phyloP scores from a whole-genome alignment of 2,888 invertebrate species.

The Odontocolon sp. region DNA sequence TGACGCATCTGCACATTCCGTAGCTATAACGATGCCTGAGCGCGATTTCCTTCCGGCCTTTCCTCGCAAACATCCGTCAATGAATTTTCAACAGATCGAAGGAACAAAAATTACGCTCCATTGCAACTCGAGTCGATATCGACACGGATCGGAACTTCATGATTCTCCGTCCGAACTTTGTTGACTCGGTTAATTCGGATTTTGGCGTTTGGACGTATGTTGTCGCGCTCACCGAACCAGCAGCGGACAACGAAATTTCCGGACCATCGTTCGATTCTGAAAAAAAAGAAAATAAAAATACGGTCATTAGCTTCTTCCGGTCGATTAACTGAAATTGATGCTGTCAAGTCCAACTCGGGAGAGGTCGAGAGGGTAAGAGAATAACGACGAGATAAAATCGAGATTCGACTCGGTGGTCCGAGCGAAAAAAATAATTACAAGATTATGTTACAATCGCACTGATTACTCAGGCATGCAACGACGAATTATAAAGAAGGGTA shows the following conservation, averaged over 20 bases:
- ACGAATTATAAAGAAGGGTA: too few relatives aligned
- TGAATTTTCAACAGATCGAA: neutral
- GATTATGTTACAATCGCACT: too few relatives aligned
- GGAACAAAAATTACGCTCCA: neutral
- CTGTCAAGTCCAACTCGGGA: too few relatives aligned
- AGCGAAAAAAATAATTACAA: too few relatives aligned
- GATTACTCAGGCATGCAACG: too few relatives aligned
- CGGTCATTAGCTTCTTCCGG: too few relatives aligned
- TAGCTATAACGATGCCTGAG: neutral
- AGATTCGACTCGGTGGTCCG: too few relatives aligned
- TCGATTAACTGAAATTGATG: too few relatives aligned
- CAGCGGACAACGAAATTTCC: neutral
- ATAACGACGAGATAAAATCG: too few relatives aligned
- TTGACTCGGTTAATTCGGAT: neutral
- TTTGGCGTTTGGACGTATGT: neutral
- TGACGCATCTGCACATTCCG: neutral
- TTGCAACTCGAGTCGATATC: neutral
- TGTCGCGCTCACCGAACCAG: neutral
- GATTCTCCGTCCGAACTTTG: neutral
- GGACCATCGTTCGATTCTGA: conserved; percentile 31
- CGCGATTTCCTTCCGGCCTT: neutral
- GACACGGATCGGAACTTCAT: neutral
- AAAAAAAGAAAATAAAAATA: neutral
- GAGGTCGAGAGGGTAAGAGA: too few relatives aligned
- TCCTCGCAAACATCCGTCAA: neutral